Base-by-base conservation (phyloP, 2,888 invertebrate genomes). In the Nomada flava region DNA sequence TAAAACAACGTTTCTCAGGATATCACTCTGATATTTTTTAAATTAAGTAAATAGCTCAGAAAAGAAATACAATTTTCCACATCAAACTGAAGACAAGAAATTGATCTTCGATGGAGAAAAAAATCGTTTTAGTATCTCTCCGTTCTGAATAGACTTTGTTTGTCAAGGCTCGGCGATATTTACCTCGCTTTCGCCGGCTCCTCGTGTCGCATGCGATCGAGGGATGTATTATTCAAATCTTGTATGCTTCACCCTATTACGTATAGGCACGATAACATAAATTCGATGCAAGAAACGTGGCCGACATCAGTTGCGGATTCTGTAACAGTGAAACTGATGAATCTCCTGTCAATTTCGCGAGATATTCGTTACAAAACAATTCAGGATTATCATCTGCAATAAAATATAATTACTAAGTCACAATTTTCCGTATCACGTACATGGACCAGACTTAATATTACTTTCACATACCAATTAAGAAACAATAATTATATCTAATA, bases 161-260 rank as follows among this genome's bases (percentile, higher is more conserved):
- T 87, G 44, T 69, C 76, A 57, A 74, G 70, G 62, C 82, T 79
- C 57, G 73, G 70, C 76, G 67, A 81, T 82, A 81, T 87, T 82
- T 85, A 82, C 84, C 47, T 82, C 76, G 82, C 85, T 82, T 86
- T 81, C 73, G 73, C n/a, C 73, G 70, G 78, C 53, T 81, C 79
- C 63, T 73, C 73, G 81, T 68, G 75, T 84, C 81, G 78, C 79
- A 71, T 76, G 75, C 79, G 68, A 83, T 85, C 74, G 79, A 70
- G 74, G 72, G 76, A 82, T 84, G 79, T 83, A 86, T 87, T 83
- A 86, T 87, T 87, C 87, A 87, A 82, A 85, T 87, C 77, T 70
- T 78, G 82, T 82, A 65, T 68, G 62, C 68, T 63, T 76, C 77
- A 65, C 60, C 68, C 75, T 62, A 62, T 73, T 80, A 63, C 57